phyloP scores from a whole-genome alignment of 2,888 invertebrate species.

The Leucoptera coffeella region DNA sequence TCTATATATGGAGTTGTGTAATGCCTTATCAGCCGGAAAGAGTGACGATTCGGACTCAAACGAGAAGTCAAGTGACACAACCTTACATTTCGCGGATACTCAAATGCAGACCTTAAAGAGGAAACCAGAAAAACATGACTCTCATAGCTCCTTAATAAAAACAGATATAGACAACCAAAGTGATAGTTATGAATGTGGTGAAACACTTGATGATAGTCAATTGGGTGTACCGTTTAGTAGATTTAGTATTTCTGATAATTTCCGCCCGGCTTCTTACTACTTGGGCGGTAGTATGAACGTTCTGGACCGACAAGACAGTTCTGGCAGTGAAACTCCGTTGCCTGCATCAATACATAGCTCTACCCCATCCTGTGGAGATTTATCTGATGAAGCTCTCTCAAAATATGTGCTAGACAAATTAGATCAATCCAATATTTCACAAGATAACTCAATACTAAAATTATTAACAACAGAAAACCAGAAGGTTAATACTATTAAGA shows the following conservation, averaged over 20 bases:
- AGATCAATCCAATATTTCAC: constrained; percentile 36
- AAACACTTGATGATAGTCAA: constrained; percentile 85
- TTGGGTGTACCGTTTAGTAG: constrained; percentile 59
- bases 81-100: constrained; percentile 29
- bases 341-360: constrained; percentile 75
- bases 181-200: constrained; percentile 69
- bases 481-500: constrained; percentile 33
- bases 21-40: constrained; percentile 18
- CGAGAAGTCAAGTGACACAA: constrained; percentile 9
- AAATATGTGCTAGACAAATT: constrained; percentile 48
- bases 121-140: constrained; percentile 24
- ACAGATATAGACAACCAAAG: constrained; percentile 15
- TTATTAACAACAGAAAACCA: constrained; percentile 41
- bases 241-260: constrained; percentile 82
- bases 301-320: constrained; percentile 69
- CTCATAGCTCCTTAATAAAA: constrained; percentile 37
- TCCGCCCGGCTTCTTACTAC: constrained; percentile 84
- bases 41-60: constrained; percentile 10
- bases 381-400: constrained; percentile 56
- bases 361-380: constrained; percentile 65
- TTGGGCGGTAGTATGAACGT: constrained; percentile 62
- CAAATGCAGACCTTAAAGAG: constrained; percentile 38
- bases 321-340: constrained; percentile 70
- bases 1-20: constrained; percentile 76
- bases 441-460: constrained; percentile 42